These are phyloP conservation scores for Rhodeus uyekii DNA, from an alignment of 2,797 vertebrate genomes.

Conservation along the genomic window DNA sequence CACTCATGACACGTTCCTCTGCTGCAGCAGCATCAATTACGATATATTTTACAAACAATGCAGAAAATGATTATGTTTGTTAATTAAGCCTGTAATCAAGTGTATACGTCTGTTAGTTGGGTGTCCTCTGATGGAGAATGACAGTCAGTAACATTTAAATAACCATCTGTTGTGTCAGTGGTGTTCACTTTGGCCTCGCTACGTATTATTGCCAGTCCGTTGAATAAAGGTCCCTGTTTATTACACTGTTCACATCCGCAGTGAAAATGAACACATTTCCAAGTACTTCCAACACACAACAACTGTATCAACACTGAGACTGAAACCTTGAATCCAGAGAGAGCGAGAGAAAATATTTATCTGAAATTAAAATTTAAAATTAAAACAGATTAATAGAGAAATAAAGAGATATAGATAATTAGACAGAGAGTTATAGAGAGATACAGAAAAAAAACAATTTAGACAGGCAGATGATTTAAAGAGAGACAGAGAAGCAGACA, in stretches of 20 bases:
- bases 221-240: constrained; percentile 31
- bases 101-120: constrained; percentile 21
- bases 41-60: not conserved
- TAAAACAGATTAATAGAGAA: too few relatives aligned
- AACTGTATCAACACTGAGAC: not conserved
- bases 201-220: constrained; percentile 19
- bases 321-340: constrained; percentile 11
- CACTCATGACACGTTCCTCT: not conserved
- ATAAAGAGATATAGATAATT: too few relatives aligned
- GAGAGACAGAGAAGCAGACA: not conserved
- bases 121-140: constrained; percentile 7
- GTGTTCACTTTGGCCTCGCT: constrained; percentile 29
- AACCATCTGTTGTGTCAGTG: not conserved
- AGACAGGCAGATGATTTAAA: not conserved
- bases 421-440: not conserved
- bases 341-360: too few relatives aligned
- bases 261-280: constrained; percentile 3
- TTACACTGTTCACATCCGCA: constrained; percentile 5
- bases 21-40: not conserved
- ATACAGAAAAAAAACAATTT: not conserved
- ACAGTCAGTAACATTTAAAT: constrained; percentile 11
- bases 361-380: too few relatives aligned
- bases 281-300: constrained; percentile 8
- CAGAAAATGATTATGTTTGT: not conserved
- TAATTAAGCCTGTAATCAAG: constrained; percentile 10